Conservation (phyloP, 2,888 invertebrate species). For the Xiphydria camelus region DNA sequence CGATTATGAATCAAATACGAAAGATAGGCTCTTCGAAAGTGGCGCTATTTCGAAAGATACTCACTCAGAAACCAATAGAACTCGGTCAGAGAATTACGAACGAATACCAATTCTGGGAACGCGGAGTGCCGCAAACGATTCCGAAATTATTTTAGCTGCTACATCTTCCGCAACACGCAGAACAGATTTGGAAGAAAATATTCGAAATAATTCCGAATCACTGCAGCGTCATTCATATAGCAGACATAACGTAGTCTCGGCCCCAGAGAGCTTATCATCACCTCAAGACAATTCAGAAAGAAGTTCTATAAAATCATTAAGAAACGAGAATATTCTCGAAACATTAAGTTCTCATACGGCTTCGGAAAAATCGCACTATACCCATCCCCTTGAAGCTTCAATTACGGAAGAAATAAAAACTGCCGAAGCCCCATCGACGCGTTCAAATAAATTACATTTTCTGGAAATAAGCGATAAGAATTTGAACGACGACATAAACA, state of each 20-base stretch:
- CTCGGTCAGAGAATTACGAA: too few relatives aligned
- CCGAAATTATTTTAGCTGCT: not conserved
- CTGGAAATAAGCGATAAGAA: constrained; percentile 48
- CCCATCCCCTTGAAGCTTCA: too few relatives aligned
- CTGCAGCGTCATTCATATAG: not conserved
- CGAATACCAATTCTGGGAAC: not conserved
- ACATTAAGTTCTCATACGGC: too few relatives aligned
- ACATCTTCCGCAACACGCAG: too few relatives aligned
- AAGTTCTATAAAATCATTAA: not conserved
- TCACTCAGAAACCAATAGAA: too few relatives aligned
- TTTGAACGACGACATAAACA: constrained; percentile 49
- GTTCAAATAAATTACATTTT: constrained; percentile 35
- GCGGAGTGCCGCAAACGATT: not conserved
- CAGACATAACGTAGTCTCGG: not conserved
- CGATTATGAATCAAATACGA: not conserved
- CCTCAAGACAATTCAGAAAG: not conserved
- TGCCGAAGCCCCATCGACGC: not conserved
- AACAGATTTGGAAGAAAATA: too few relatives aligned
- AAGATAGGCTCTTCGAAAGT: too few relatives aligned
- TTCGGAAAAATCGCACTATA: too few relatives aligned
- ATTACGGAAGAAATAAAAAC: not conserved
- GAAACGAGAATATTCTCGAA: too few relatives aligned
- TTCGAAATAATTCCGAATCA: not conserved
- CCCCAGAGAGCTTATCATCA: not conserved
- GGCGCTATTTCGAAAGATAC: too few relatives aligned